phyloP scores from a whole-genome alignment of 2,888 invertebrate species.

The Anodontia alba region DNA sequence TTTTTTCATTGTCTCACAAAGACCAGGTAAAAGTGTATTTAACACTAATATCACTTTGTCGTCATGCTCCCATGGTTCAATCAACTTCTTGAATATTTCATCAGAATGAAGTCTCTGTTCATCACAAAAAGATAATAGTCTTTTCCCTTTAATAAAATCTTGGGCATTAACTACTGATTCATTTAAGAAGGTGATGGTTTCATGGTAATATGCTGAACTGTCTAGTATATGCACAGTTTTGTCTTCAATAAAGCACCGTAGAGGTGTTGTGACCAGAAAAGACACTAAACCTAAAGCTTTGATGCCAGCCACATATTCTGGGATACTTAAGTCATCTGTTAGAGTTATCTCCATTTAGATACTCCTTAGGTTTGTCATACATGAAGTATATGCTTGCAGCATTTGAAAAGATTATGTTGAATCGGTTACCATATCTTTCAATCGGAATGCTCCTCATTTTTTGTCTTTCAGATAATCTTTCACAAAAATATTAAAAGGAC shows the following conservation, averaged over 20 bases:
- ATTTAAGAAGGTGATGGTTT: conserved; percentile 15
- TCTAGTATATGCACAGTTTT: background rate
- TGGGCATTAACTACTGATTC: conserved; percentile 4
- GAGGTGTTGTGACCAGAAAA: conserved; percentile 14
- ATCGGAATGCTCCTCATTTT: conserved; percentile 27
- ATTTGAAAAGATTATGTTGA: conserved; percentile 47
- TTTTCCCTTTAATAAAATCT: conserved; percentile 34
- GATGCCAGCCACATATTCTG: conserved; percentile 42
- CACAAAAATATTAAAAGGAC: conserved; percentile 29
- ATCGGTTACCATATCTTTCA: conserved; percentile 44
- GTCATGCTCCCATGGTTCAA: conserved; percentile 46
- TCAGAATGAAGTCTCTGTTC: conserved; percentile 17
- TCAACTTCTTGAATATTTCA: conserved; percentile 28
- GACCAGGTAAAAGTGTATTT: conserved; percentile 6
- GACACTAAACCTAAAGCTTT: conserved; percentile 53
- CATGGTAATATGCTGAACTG: background rate
- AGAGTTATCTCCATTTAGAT: conserved; percentile 21
- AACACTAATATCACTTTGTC: conserved; percentile 17
- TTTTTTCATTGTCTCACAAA: conserved; percentile 21
- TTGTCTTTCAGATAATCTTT: conserved; percentile 38
- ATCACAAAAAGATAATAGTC: conserved; percentile 32
- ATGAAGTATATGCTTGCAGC: conserved; percentile 40
- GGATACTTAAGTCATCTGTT: conserved; percentile 39
- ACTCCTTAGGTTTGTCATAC: conserved; percentile 27
- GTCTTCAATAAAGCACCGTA: background rate